phyloP scores from a whole-genome alignment of 2,888 invertebrate species.

The Ochropleura plecta region DNA sequence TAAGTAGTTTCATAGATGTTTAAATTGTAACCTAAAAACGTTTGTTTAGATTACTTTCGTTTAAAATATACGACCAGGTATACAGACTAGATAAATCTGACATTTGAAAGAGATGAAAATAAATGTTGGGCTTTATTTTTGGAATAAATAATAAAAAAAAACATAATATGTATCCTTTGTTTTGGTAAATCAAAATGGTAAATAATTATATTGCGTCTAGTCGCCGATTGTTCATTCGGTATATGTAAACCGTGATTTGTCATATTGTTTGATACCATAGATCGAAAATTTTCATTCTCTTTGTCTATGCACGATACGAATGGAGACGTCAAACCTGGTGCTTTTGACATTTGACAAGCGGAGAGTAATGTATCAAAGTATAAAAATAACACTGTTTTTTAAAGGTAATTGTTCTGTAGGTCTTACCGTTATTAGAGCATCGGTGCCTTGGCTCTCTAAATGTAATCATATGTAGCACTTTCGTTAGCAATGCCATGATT shows the following conservation, averaged over 20 bases:
- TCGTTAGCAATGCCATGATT: constrained; percentile 52
- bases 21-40: constrained; percentile 2
- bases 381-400: not conserved
- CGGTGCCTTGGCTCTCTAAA: constrained; percentile 56
- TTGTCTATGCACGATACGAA: not conserved
- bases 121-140: constrained; percentile 10
- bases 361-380: constrained; percentile 10
- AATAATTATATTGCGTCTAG: constrained; percentile 36
- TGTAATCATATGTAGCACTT: constrained; percentile 30
- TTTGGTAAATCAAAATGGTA: constrained; percentile 7
- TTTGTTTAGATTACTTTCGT: not conserved
- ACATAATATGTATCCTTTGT: constrained; percentile 19
- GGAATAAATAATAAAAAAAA: constrained; percentile 14
- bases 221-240: constrained; percentile 33
- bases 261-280: not conserved
- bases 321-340: not conserved
- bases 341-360: not conserved
- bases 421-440: constrained; percentile 36
- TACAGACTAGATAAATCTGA: constrained; percentile 28
- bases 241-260: constrained; percentile 17
- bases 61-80: constrained; percentile 32
- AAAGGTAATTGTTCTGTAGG: constrained; percentile 1
- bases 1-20: constrained; percentile 11
- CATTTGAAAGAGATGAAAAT: constrained; percentile 6
- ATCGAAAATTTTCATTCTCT: no score